phyloP scores from a whole-genome alignment of 2,113 vertebrate genomes.

The Lagopus muta region DNA sequence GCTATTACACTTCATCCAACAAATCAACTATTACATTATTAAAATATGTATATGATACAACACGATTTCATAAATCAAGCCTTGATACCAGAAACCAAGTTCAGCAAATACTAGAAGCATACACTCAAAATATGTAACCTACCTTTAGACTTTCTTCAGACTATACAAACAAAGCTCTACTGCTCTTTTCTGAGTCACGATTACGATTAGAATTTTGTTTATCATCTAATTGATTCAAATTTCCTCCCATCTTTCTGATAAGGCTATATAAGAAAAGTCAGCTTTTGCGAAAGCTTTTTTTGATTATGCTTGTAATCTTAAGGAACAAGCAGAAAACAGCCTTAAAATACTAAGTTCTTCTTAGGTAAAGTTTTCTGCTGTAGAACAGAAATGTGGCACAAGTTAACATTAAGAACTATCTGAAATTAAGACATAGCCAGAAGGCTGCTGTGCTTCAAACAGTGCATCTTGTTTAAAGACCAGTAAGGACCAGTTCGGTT shows the following conservation, averaged over 20 bases:
- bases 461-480: background rate
- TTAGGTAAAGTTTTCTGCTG: no score
- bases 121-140: background rate
- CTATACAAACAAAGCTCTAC: background rate
- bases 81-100: background rate
- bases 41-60: background rate
- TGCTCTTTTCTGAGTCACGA: background rate
- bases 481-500: background rate
- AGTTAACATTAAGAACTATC: accelerated
- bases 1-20: background rate
- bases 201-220: background rate
- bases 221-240: background rate
- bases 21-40: background rate
- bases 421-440: background rate
- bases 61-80: background rate
- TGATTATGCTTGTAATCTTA: background rate
- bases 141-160: background rate
- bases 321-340: background rate
- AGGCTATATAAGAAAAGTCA: background rate
- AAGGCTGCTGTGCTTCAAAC: background rate
- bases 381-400: accelerated
- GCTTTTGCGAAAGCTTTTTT: background rate
- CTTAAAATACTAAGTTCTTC: background rate
- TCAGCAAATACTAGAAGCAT: background rate
- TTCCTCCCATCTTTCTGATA: background rate